These are phyloP conservation scores for Lynx canadensis DNA, from an alignment of 2,113 vertebrate species.

Conservation along the genomic window DNA sequence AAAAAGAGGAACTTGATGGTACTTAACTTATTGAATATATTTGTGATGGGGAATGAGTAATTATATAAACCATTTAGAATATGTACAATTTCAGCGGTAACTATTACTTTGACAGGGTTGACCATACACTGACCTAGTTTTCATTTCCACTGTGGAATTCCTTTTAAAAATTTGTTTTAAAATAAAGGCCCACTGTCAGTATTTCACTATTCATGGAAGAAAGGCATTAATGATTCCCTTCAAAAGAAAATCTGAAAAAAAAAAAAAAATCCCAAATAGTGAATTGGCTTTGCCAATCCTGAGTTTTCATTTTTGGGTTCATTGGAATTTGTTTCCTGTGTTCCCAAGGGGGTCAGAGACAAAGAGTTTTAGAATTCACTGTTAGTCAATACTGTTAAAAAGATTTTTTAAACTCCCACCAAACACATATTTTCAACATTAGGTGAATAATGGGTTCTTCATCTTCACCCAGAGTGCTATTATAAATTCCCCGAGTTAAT, in stretches of 20 bases:
- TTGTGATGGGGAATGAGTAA: neutral
- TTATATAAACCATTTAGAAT: neutral
- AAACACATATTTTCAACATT: neutral
- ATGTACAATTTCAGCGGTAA: neutral
- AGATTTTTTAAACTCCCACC: neutral
- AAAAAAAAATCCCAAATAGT: neutral
- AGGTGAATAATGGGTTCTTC: neutral
- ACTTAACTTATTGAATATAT: neutral
- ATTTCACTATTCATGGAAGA: neutral
- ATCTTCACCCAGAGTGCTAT: neutral
- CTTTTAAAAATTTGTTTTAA: neutral
- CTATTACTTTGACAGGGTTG: neutral
- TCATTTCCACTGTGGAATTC: neutral
- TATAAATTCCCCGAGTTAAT: neutral
- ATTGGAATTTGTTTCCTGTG: neutral
- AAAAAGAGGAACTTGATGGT: neutral
- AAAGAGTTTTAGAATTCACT: neutral
- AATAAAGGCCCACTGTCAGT: neutral
- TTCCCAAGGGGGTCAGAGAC: neutral
- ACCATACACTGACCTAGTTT: neutral
- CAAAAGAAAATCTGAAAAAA: neutral
- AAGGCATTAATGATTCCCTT: neutral
- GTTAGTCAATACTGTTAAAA: neutral
- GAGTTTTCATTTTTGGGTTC: neutral
- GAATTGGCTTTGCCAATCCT: neutral